Conservation (phyloP, 2,888 invertebrate genomes). For the Apodemia mormo region DNA sequence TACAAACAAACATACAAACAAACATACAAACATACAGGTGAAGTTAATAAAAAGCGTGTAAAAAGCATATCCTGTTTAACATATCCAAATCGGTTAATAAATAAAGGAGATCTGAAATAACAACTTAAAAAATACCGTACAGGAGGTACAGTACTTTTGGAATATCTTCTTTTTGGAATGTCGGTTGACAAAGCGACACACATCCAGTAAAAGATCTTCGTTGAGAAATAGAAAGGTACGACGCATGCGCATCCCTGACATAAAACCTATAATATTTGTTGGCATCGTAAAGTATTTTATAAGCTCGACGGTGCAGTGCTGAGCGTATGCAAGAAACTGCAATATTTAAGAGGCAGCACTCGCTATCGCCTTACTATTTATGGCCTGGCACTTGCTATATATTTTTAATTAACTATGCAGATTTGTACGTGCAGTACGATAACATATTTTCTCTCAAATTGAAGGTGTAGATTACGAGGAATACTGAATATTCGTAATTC, state of each 20-base stretch:
- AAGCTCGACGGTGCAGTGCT: conserved; percentile 23
- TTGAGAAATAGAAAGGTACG: conserved; percentile 46
- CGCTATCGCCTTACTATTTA: conserved; percentile 51
- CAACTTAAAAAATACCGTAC: no score
- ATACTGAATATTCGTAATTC: neutral
- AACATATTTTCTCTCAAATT: neutral
- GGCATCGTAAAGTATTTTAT: conserved; percentile 58
- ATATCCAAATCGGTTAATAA: no score
- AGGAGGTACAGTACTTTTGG: no score
- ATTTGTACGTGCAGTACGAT: conserved; percentile 3
- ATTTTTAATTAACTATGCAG: conserved; percentile 36
- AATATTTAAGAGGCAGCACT: conserved; percentile 44
- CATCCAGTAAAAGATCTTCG: neutral
- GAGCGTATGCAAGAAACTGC: conserved; percentile 38
- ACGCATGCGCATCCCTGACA: conserved; percentile 43
- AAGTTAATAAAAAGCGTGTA: no score
- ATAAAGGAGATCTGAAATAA: no score
- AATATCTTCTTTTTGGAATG: no score
- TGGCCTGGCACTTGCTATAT: conserved; percentile 42
- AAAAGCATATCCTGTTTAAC: no score
- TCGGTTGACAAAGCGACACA: no score
- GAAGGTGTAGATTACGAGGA: neutral
- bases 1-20: no score
- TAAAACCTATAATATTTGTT: conserved; percentile 54
- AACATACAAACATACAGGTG: no score